Conservation (phyloP, 2,113 vertebrate genomes). For the Oreochromis niloticus region DNA sequence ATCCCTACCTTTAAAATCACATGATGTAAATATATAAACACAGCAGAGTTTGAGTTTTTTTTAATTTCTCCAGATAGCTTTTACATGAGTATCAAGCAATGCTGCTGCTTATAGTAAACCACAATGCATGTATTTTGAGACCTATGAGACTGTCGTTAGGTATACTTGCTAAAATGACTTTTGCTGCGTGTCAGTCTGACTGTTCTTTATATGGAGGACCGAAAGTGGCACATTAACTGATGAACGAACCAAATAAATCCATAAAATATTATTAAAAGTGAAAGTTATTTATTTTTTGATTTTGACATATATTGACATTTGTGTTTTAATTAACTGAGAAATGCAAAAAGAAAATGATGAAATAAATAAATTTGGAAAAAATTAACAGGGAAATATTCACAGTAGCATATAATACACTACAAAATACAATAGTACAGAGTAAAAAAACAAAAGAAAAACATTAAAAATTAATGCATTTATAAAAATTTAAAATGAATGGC, state of each 20-base stretch:
- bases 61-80: background rate
- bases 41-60: background rate
- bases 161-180: background rate
- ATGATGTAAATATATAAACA: background rate
- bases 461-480: background rate
- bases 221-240: background rate
- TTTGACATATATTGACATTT: background rate
- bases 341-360: background rate
- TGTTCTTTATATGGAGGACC: background rate
- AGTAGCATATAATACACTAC: background rate
- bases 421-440: background rate
- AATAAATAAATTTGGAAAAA: background rate
- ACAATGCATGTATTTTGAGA: background rate
- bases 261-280: background rate
- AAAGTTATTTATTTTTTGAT: background rate
- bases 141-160: background rate
- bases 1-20: background rate
- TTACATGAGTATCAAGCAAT: background rate
- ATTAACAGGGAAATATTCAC: background rate
- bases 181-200: background rate
- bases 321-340: background rate
- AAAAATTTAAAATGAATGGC: background rate
- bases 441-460: background rate
- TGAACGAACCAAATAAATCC: accelerated
- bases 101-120: background rate